These are phyloP conservation scores for Cladopsammia gracilis DNA, from an alignment of 64 coral and sea anemone species.

Conservation along the genomic window DNA sequence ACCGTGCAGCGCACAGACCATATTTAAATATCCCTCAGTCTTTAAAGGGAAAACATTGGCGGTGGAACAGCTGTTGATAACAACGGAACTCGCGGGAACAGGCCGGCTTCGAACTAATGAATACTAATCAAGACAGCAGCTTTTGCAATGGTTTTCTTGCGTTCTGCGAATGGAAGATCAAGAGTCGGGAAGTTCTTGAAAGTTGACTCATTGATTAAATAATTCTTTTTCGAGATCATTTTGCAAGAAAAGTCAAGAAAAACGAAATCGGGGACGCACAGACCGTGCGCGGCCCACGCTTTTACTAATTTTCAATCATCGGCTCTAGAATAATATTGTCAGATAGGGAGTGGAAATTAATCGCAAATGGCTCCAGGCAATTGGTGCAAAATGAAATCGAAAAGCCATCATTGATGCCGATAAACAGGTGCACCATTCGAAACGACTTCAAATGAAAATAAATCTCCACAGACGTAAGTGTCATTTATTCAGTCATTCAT, in stretches of 20 bases:
- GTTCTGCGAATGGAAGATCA: constrained; percentile 8
- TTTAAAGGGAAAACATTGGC: constrained; percentile 16
- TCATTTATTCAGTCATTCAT: constrained; percentile 32
- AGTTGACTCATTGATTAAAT: background rate
- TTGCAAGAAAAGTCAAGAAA: background rate
- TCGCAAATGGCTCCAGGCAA: constrained; percentile 32
- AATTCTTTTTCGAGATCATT: background rate
- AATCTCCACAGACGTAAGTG: background rate
- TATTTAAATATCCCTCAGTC: constrained; percentile 50
- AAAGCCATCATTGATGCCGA: constrained; percentile 30
- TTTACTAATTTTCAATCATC: constrained; percentile 27
- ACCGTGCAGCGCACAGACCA: background rate
- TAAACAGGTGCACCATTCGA: constrained; percentile 39
- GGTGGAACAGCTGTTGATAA: constrained; percentile 29
- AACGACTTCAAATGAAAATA: constrained; percentile 16
- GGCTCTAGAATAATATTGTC: background rate
- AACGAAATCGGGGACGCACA: background rate
- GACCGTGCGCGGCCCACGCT: background rate
- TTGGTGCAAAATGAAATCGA: constrained; percentile 58
- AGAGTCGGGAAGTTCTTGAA: background rate
- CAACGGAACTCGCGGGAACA: constrained; percentile 54
- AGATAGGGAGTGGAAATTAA: constrained; percentile 53
- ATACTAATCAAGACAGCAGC: constrained; percentile 11
- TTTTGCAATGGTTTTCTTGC: background rate
- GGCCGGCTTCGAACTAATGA: constrained; percentile 31